Evolutionary conservation across 2,888 invertebrate genomes (phyloP).

Genomic region (Scaptomyza parva): DNA sequence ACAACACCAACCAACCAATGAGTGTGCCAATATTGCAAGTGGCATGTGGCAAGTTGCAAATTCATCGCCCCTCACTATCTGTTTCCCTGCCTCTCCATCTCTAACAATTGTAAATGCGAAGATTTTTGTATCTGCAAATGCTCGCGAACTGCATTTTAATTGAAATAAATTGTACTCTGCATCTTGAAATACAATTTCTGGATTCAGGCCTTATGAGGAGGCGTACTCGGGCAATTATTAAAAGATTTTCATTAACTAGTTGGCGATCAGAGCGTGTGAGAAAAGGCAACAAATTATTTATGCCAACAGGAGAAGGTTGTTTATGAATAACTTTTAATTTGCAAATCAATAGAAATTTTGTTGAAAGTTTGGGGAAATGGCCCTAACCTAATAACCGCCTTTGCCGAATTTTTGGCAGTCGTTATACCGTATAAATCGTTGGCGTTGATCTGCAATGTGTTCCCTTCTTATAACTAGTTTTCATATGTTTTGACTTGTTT

Average conservation of each 20-base stretch:
- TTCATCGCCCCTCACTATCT: slow-evolving; percentile 4
- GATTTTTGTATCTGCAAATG: slow-evolving; percentile 25
- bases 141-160: slow-evolving; percentile 70
- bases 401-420: no score
- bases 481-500: no score
- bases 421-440: no score
- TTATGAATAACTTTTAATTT: no score
- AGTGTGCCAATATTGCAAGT: slow-evolving; percentile 33
- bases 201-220: slow-evolving; percentile 24
- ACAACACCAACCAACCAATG: slow-evolving; percentile 21
- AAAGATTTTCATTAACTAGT: slow-evolving; percentile 46
- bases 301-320: background rate
- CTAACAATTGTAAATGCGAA: slow-evolving; percentile 32
- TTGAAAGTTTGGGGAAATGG: no score
- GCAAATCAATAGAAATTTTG: no score
- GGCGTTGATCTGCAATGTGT: no score
- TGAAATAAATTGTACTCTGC: slow-evolving; percentile 67
- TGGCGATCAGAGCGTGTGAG: slow-evolving; percentile 5
- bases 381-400: no score
- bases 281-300: background rate
- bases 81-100: slow-evolving; percentile 16
- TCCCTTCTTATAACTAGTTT: no score
- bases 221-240: slow-evolving; percentile 38
- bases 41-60: slow-evolving; percentile 28
- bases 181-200: slow-evolving; percentile 1